Base-by-base conservation (phyloP, 1,140 invertebrate genomes). In the Tetragonula clypearis region DNA sequence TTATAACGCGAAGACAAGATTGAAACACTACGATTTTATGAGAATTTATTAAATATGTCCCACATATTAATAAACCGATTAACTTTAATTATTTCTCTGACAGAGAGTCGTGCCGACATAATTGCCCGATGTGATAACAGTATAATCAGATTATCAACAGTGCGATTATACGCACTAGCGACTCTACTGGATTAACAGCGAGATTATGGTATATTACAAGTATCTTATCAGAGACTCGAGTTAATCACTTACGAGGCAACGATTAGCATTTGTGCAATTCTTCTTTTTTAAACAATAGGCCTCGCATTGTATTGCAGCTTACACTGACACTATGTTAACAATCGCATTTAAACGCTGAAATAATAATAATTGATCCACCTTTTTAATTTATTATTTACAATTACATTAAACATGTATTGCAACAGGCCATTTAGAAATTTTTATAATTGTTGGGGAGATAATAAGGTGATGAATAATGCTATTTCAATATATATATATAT, bases 91-190 rank as follows among this genome's bases (percentile, higher is more conserved):
- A 81, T 60, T 53, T 49, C 53, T 9, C 23, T 12, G 30, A 26
- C 53, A n/a, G 17, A 17, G 23, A 41, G 6, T 72, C 55, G 49
- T 21, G 41, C 15, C 35, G 9, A 60, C 12, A 19, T 81, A 81
- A 73, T 73, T 73, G 55, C 35, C 30, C 0, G 30, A 23, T 55
- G 17, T 6, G n/a, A 56, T 69, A 55, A 79, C 65, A 21, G 6
- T 41, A 55, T 53, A 81, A 81, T 81, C 79, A 62, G 69, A 65
- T 62, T 74, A 81, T 65, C 79, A 58, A 72, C 23, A 49, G 79
- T 6, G 23, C 26, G 49, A 79, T 79, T 79, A 79, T 66, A 35
- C 49, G 53, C 30, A 69, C 53, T 69, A 41, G 0, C 26, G 56
- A 30, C 53, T 55, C 79, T 53, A 49, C 41, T 11, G 56, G n/a